Evolutionary conservation across 2,797 vertebrate genomes (phyloP).

Genomic region (Poecilia velifera): DNA sequence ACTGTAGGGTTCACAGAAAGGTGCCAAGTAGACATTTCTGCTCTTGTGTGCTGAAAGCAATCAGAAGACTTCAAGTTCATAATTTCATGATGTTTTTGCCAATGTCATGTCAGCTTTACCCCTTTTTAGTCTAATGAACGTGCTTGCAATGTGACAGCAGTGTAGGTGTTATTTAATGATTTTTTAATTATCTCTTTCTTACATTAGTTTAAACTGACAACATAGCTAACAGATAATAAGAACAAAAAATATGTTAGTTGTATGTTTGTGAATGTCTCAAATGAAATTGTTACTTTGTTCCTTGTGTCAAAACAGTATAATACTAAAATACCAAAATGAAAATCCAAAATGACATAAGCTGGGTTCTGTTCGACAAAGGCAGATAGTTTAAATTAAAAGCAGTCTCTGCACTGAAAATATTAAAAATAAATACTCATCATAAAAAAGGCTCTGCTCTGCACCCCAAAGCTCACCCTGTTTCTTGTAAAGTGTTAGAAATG

Average conservation of each 20-base stretch:
- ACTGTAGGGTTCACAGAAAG: slow-evolving; percentile 33
- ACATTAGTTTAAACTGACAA: slow-evolving; percentile 17
- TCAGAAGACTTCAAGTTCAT: slow-evolving; percentile 23
- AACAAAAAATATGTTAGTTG: slow-evolving; percentile 11
- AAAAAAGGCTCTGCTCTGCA: not conserved
- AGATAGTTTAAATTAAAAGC: slow-evolving; percentile 41
- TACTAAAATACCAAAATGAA: slow-evolving; percentile 14
- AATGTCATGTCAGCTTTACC: slow-evolving; percentile 26
- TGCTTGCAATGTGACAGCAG: slow-evolving; percentile 17
- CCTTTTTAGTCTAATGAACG: slow-evolving; percentile 20
- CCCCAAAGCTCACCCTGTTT: not conserved
- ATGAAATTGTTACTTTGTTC: slow-evolving; percentile 26
- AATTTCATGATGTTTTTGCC: slow-evolving; percentile 25
- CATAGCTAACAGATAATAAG: slow-evolving; percentile 13
- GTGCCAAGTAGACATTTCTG: slow-evolving; percentile 17
- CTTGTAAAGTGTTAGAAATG: not conserved
- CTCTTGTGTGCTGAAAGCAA: slow-evolving; percentile 17
- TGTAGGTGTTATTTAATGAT: slow-evolving; percentile 15
- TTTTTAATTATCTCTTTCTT: slow-evolving; percentile 16
- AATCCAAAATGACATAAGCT: not conserved
- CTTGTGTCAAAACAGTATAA: not conserved
- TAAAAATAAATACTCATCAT: slow-evolving; percentile 27
- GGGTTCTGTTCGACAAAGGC: slow-evolving; percentile 28
- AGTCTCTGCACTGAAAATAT: slow-evolving; percentile 41
- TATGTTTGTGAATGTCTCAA: not conserved